Base-by-base conservation (phyloP, 2,888 invertebrate genomes). In the Griposia aprilina region DNA sequence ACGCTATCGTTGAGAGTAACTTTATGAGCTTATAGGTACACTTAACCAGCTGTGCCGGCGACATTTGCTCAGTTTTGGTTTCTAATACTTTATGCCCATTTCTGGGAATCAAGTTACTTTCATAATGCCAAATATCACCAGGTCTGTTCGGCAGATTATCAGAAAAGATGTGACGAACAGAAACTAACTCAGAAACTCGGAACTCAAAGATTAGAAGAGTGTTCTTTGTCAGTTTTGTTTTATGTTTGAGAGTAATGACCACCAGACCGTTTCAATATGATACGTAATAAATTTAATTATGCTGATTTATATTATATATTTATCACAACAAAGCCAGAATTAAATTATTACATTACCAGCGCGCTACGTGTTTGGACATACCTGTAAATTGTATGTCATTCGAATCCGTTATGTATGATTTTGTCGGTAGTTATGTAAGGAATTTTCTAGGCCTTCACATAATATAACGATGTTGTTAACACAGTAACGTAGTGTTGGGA, bases 231-330 rank as follows among this genome's bases (percentile, higher is more conserved):
- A 41, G 20, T 60, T 41, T 60, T n/a, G 36, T n/a, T 59, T 17
- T 59, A 10, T 52, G 36, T 59, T 59, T 50, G 26, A 76, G 17
- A 62, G 17, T 68, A 52, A 52, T 26, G 26, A 30, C 23, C 10
- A 30, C 48, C 62, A 50, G 87, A 88, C 81, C 86, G 82, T 84
- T 82, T 81, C 82, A 41, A 41, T 72, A 77, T 81, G 76, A 60
- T 68, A 74, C n/a, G 45, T 80, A 86, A 84, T 76, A 8, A 77
- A 80, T 62, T 76, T 45, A 78, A 70, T 86, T 68, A 78, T 55
- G 36, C 65, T 71, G 57, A 75, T 81, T 77, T 75, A 74, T 71
- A 77, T 75, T 57, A n/a, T 57, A 57, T 45, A 45, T 45, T 17
- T 52, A 45, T 26, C 23, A 78, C 71, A 80, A 81, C 71, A 83